These are phyloP conservation scores for Nannoperca australis DNA, from an alignment of 2,797 vertebrate genomes.

Conservation along the genomic window DNA sequence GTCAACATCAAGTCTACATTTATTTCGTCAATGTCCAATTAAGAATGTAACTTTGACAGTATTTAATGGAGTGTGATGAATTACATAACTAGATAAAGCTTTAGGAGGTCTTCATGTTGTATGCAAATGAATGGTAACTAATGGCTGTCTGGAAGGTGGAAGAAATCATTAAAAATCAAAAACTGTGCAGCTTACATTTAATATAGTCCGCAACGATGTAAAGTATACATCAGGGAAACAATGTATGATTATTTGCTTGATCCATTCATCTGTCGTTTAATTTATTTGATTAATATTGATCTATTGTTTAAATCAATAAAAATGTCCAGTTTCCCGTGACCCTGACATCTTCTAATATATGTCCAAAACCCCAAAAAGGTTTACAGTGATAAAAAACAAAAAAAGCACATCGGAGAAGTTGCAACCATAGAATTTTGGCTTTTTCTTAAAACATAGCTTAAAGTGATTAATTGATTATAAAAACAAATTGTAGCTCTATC, in stretches of 20 bases:
- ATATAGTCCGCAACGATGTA: neutral
- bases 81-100: constrained; percentile 28
- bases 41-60: constrained; percentile 2
- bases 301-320: neutral
- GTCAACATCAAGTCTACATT: neutral
- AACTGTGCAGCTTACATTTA: neutral
- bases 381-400: neutral
- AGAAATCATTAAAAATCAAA: neutral
- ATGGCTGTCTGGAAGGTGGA: neutral
- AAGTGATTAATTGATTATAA: neutral
- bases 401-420: neutral
- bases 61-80: constrained; percentile 27
- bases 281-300: neutral
- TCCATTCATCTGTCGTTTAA: neutral
- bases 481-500: neutral
- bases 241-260: neutral
- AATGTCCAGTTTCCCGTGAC: neutral
- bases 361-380: neutral
- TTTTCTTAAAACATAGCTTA: neutral
- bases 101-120: constrained; percentile 4
- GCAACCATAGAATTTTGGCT: neutral
- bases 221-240: neutral
- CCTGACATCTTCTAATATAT: neutral
- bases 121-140: constrained; percentile 28
- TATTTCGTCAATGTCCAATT: constrained; percentile 21